Evolutionary conservation across 2,797 vertebrate species (phyloP).

Genomic region (Columba guinea): DNA sequence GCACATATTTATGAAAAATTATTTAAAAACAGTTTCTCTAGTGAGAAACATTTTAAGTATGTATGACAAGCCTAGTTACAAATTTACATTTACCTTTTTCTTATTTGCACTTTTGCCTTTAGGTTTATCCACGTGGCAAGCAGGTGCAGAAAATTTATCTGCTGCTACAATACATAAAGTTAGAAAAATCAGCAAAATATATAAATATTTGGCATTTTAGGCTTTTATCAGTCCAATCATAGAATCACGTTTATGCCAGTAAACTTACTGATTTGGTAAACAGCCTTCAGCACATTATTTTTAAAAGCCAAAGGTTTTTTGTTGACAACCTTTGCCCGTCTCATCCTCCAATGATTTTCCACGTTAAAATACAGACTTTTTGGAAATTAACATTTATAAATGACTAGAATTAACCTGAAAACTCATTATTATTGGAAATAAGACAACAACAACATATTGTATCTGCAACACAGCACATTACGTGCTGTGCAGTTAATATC

Average conservation of each 20-base stretch:
- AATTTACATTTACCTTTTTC: constrained; percentile 41
- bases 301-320: neutral
- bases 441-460: neutral
- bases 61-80: neutral
- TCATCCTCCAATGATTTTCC: neutral
- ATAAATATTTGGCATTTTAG: neutral
- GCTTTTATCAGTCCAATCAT: neutral
- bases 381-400: neutral
- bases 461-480: neutral
- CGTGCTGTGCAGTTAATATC: neutral
- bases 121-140: neutral
- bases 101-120: constrained; percentile 3
- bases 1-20: neutral
- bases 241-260: neutral
- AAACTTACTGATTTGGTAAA: neutral
- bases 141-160: neutral
- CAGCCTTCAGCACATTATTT: neutral
- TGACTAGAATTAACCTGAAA: neutral
- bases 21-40: neutral
- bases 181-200: neutral
- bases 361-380: neutral
- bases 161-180: neutral
- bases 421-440: neutral
- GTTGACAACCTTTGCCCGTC: neutral
- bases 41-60: neutral